phyloP scores from a whole-genome alignment of 2,888 invertebrate species.

The Stratiomys singularior region DNA sequence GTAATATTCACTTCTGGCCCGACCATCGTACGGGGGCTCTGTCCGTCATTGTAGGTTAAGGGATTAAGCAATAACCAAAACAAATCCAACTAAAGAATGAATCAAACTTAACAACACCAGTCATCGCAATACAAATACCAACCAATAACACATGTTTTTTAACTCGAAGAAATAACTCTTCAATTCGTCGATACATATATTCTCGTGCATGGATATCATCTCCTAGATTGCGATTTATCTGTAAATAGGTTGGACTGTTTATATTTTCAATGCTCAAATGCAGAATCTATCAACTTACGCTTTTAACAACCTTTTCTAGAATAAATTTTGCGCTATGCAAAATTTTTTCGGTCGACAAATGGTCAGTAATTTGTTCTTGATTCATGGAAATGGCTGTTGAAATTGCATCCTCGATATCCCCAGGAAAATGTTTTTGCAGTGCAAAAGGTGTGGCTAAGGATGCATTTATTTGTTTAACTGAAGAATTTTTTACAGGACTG shows the following conservation, averaged over 20 bases:
- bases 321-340: constrained; percentile 61
- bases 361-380: not conserved
- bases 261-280: not conserved
- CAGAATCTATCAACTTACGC: constrained; percentile 51
- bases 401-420: constrained; percentile 59
- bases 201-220: constrained; percentile 3
- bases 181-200: constrained; percentile 53
- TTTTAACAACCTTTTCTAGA: constrained; percentile 58
- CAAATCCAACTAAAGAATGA: no score
- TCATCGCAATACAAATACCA: no score
- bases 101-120: no score
- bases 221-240: constrained; percentile 27
- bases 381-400: constrained; percentile 59
- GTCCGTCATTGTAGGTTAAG: no score
- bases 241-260: not conserved
- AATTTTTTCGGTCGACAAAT: constrained; percentile 9
- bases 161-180: constrained; percentile 58
- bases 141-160: constrained; percentile 60
- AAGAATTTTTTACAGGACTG: not conserved
- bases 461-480: not conserved
- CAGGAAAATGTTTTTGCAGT: constrained; percentile 36
- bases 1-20: no score
- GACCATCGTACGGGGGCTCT: no score
- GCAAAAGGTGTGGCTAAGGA: not conserved
- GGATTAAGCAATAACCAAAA: no score